These are phyloP conservation scores for Acleris holmiana DNA, from an alignment of 2,888 invertebrate genomes.

Conservation along the genomic window DNA sequence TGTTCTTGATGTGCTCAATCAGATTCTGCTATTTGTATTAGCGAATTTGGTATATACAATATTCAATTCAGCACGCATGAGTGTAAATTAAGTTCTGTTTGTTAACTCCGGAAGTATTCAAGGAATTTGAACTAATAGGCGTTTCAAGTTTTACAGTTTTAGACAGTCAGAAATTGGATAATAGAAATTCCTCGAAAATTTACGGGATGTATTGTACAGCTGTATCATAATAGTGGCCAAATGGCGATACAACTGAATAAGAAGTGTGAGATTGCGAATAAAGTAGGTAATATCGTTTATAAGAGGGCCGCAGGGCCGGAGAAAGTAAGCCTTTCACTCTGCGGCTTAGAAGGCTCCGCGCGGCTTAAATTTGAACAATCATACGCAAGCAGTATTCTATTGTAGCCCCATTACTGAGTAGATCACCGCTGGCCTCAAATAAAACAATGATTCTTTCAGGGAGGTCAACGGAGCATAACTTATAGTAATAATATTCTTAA, in stretches of 20 bases:
- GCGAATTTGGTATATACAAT: not conserved
- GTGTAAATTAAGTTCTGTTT: not conserved
- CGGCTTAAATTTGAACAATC: slow-evolving; percentile 71
- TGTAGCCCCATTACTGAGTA: slow-evolving; percentile 31
- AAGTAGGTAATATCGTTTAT: slow-evolving; percentile 57
- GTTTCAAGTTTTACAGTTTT: not conserved
- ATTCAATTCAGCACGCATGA: not conserved
- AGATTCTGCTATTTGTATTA: not conserved
- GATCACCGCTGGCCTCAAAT: slow-evolving; percentile 12
- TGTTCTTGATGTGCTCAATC: slow-evolving; percentile 13
- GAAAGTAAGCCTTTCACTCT: slow-evolving; percentile 82
- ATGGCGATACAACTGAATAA: slow-evolving; percentile 43
- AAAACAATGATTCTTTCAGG: slow-evolving; percentile 34
- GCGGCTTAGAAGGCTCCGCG: slow-evolving; percentile 57
- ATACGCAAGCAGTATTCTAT: slow-evolving; percentile 60
- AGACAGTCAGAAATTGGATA: not conserved
- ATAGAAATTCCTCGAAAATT: not conserved
- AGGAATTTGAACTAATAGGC: not conserved
- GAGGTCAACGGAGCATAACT: slow-evolving; percentile 23
- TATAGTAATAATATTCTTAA: slow-evolving; percentile 1
- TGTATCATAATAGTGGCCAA: not conserved
- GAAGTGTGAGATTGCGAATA: slow-evolving; percentile 77
- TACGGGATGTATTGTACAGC: not conserved
- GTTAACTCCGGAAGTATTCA: not conserved
- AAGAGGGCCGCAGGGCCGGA: slow-evolving; percentile 78